Base-by-base conservation (phyloP, 2,113 vertebrate genomes). In the Microtus montanus region DNA sequence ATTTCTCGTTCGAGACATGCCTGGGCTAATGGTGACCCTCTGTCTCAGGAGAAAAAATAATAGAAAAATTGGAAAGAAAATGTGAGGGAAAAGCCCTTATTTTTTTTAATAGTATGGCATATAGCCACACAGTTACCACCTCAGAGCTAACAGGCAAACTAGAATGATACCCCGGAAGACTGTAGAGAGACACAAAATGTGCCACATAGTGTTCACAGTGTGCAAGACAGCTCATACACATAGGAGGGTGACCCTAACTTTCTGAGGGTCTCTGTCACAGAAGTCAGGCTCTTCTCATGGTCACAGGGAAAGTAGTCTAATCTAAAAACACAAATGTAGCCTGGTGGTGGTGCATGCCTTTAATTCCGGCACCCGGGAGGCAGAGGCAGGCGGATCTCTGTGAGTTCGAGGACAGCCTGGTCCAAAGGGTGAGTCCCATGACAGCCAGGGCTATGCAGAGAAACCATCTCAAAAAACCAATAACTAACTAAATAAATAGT, bases 1-100 rank as follows among this genome's bases (percentile, higher is more conserved):
- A 28, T 11, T 24, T 54, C 47, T 17, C 54, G 12, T 15, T 24
- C 20, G 7, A 52, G 85, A 47, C 10, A 20, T 71, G 66, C 13
- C 47, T 52, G 12, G 24, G 22, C 12, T 38, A 54, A 87, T 52
- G 49, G 47, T 17, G 47, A 87, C 12, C 22, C 35, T 28, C 20
- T 38, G 10, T 15, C 22, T 71, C 66, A 71, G 79, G 79, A 49
- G 33, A 28, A 41, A 14, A 54, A 54, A 8, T 17, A 49, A 49
- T 13, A 44, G 61, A 15, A 87, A 52, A 49, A 7, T 1, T 19
- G 33, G 47, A 49, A 87, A 52, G 3, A 52, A 71, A 73, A 49
- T 2, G 0, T 80, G 15, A 70, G 2, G 26, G 35, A 77, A 19
- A 1, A 52, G 5, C 1, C 38, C 30, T 7, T 26, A 0, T 12